Evolutionary conservation across 2,888 invertebrate species (phyloP).

Genomic region (Polyommatus icarus): DNA sequence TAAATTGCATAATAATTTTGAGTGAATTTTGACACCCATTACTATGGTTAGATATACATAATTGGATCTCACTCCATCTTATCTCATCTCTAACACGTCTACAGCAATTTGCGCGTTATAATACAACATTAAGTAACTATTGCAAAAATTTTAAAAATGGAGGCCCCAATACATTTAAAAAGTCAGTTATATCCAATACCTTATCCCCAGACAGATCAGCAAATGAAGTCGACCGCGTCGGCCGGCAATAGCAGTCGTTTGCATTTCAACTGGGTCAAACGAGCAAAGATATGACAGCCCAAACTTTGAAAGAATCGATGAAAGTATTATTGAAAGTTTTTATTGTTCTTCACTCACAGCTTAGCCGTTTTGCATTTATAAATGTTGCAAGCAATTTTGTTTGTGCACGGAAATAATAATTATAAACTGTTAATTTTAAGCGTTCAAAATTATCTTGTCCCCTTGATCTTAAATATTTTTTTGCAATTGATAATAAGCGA

Average conservation of each 20-base stretch:
- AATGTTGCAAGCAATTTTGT: too few species aligned
- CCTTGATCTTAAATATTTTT: too few species aligned
- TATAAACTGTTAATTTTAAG: too few species aligned
- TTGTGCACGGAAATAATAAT: too few species aligned
- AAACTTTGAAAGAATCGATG: slow-evolving; percentile 8
- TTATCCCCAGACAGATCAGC: slow-evolving; percentile 20
- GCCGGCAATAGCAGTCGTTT: slow-evolving; percentile 15
- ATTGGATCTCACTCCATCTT: too few species aligned
- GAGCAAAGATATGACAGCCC: background rate
- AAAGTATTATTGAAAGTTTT: background rate
- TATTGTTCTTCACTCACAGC: background rate
- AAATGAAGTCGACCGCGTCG: slow-evolving; percentile 16
- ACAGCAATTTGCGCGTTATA: too few species aligned
- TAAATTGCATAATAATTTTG: too few species aligned
- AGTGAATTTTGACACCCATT: too few species aligned
- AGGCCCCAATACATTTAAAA: background rate
- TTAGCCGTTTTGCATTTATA: background rate
- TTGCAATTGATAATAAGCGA: too few species aligned
- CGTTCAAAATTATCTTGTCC: too few species aligned
- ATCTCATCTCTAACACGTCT: too few species aligned
- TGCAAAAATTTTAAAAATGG: background rate
- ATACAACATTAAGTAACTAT: background rate
- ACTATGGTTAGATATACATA: too few species aligned
- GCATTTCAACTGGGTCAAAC: slow-evolving; percentile 30
- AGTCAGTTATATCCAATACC: background rate